These are phyloP conservation scores for Narcine bancroftii DNA, from an alignment of 2,113 vertebrate species.

Conservation along the genomic window DNA sequence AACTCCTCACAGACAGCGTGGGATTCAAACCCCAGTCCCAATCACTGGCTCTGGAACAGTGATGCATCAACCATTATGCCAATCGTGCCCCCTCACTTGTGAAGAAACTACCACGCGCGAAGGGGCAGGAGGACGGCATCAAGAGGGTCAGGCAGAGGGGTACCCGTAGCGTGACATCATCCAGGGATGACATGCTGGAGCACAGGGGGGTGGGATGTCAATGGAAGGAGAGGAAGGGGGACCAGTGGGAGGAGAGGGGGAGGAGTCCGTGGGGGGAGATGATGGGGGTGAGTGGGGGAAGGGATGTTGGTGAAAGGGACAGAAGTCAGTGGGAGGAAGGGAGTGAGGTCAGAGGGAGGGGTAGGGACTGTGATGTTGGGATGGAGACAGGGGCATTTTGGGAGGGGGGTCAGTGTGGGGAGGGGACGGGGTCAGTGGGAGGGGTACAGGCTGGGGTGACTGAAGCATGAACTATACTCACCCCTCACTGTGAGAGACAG, in stretches of 20 bases:
- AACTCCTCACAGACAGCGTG: too few species aligned
- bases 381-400: too few species aligned
- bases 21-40: too few species aligned
- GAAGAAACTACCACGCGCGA: too few species aligned
- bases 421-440: background rate
- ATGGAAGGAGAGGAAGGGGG: background rate
- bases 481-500: background rate
- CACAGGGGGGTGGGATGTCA: accelerated
- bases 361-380: background rate
- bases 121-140: too few species aligned
- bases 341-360: background rate
- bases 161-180: background rate
- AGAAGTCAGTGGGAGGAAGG: background rate
- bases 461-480: background rate
- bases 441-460: background rate
- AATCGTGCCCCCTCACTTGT: too few species aligned
- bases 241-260: too few species aligned
- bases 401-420: background rate
- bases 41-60: too few species aligned
- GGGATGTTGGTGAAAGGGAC: background rate
- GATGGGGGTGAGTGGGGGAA: background rate
- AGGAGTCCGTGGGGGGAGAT: background rate
- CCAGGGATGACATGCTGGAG: background rate
- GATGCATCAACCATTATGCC: too few species aligned
- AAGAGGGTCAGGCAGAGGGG: background rate